These are phyloP conservation scores for Sebastes elongatus DNA, from an alignment of 2,797 vertebrate species.

Conservation along the genomic window DNA sequence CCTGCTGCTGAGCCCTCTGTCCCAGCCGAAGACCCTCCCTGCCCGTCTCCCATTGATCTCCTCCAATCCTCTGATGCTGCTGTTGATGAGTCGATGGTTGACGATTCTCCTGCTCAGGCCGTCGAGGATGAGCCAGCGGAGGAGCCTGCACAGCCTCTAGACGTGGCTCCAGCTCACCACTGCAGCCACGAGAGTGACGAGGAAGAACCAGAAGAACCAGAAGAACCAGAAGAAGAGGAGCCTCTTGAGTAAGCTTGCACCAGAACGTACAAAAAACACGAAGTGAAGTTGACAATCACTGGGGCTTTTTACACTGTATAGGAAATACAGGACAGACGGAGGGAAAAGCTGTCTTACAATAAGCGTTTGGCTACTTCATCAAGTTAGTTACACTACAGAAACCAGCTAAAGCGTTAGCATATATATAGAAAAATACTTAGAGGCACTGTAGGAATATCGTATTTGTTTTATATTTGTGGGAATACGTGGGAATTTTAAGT, in stretches of 20 bases:
- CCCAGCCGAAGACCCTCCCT: conserved; percentile 5
- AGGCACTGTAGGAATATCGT: conserved; percentile 4
- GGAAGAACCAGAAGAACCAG: conserved; percentile 33
- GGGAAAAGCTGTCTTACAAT: not conserved
- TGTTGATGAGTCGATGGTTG: not conserved
- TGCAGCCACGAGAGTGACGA: conserved; percentile 36
- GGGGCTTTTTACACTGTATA: conserved; percentile 1
- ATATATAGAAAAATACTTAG: not conserved
- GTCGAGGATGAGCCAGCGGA: conserved; percentile 9
- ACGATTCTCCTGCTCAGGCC: not conserved
- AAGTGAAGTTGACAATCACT: conserved; percentile 58
- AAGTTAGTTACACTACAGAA: conserved; percentile 34
- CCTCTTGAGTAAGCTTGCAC: conserved; percentile 45
- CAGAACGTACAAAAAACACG: conserved; percentile 2
- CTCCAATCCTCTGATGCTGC: conserved; percentile 10
- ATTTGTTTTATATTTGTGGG: conserved; percentile 14
- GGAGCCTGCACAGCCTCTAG: conserved; percentile 22
- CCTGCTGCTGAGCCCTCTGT: conserved; percentile 7
- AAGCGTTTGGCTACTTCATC: not conserved
- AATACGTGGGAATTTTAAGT: conserved; percentile 7
- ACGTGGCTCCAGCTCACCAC: conserved; percentile 15
- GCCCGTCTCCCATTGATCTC: conserved; percentile 23
- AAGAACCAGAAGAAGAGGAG: conserved; percentile 29
- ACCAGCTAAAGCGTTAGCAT: conserved; percentile 17
- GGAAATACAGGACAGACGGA: not conserved